These are phyloP conservation scores for Drosophila erecta DNA, from an alignment of 1,140 invertebrate genomes.

Conservation along the genomic window DNA sequence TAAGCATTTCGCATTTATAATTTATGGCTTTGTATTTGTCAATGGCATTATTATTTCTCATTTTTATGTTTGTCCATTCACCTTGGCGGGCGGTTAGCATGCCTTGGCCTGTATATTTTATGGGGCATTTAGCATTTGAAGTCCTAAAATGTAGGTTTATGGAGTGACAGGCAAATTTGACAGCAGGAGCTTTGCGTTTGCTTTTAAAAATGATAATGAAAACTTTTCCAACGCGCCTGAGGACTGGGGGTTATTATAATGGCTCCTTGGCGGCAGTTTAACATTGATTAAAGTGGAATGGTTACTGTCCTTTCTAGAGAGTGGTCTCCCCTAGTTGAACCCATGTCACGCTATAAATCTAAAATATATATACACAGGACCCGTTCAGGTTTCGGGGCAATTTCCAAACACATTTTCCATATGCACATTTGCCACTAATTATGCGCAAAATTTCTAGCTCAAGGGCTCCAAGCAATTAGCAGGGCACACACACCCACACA, in stretches of 20 bases:
- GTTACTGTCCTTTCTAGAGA: not conserved
- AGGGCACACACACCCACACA: conserved; percentile 43
- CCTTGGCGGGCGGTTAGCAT: conserved; percentile 18
- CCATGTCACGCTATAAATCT: conserved; percentile 1
- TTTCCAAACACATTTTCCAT: conserved; percentile 67
- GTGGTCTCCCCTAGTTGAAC: conserved; percentile 1
- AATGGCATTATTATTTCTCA: conserved; percentile 81
- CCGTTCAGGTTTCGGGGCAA: conserved; percentile 36
- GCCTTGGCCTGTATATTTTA: conserved; percentile 58
- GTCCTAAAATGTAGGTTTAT: conserved; percentile 65
- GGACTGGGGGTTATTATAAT: not conserved
- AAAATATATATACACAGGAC: conserved; percentile 2
- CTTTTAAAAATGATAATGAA: conserved; percentile 12
- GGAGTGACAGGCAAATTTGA: conserved; percentile 51
- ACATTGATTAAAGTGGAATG: conserved; percentile 15
- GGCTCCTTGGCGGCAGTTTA: conserved; percentile 5
- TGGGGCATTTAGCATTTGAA: conserved; percentile 64
- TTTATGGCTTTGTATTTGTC: conserved; percentile 82
- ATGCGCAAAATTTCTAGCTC: conserved; percentile 82
- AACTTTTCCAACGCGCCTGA: not conserved
- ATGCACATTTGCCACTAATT: conserved; percentile 81
- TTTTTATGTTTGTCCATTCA: conserved; percentile 67
- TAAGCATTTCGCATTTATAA: conserved; percentile 83
- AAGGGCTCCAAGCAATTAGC: conserved; percentile 79
- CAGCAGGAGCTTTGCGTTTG: conserved; percentile 5